Percentiles rank a stretch among this genome's conserved stretches.
Evolutionary conservation across 1,140 invertebrate species (phyloP).

Genomic region (Musca domestica): DNA sequence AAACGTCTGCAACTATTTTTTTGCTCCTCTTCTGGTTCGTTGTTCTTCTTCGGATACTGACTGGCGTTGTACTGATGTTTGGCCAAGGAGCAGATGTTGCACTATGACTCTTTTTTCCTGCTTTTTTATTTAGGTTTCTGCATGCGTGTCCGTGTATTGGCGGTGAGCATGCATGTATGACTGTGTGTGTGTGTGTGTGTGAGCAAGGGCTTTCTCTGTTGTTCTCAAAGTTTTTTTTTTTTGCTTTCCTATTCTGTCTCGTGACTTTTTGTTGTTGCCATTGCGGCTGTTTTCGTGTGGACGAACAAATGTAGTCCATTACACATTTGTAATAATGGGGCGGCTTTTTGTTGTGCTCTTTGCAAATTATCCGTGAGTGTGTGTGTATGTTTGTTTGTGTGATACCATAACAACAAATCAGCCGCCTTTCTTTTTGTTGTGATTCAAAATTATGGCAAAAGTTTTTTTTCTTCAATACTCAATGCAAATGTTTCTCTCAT

Average conservation of each 20-base stretch:
- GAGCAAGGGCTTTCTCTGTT: too few relatives aligned
- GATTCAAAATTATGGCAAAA: not conserved
- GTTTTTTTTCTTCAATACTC: not conserved
- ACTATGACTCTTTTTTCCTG: constrained; percentile 22
- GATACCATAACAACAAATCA: not conserved
- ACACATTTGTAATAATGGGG: too few relatives aligned
- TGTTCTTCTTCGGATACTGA: constrained; percentile 23
- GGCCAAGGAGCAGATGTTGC: constrained; percentile 29
- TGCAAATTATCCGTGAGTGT: not conserved
- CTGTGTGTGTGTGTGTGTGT: too few relatives aligned
- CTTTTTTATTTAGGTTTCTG: too few relatives aligned
- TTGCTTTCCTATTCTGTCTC: constrained; percentile 13
- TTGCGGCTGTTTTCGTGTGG: not conserved
- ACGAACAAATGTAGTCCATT: too few relatives aligned
- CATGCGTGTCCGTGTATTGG: too few relatives aligned
- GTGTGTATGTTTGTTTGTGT: not conserved
- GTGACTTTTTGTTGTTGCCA: constrained; percentile 13
- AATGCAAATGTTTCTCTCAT: not conserved
- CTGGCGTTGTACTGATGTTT: constrained; percentile 27
- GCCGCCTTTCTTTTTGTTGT: constrained; percentile 7
- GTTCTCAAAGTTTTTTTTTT: not conserved
- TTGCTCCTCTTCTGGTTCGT: constrained; percentile 5
- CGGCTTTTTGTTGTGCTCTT: too few relatives aligned
- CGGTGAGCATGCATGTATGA: too few relatives aligned
- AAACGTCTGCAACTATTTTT: too few relatives aligned